phyloP scores from a whole-genome alignment of 2,888 invertebrate genomes.

The Amaurobius ferox region DNA sequence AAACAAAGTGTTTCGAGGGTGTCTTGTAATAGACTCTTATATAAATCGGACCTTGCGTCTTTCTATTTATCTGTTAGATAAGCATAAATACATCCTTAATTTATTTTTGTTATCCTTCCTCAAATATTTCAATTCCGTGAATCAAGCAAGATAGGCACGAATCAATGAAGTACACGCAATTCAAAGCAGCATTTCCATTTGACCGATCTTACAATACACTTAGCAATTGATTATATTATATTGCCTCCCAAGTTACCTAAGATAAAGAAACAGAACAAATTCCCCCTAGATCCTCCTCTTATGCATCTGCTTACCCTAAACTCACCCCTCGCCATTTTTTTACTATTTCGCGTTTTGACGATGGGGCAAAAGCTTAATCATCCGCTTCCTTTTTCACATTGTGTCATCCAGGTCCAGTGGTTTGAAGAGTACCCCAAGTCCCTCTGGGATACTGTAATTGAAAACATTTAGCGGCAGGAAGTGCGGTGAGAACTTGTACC shows the following conservation, averaged over 20 bases:
- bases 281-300: not conserved
- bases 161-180: too few relatives aligned
- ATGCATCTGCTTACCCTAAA: slow-evolving; percentile 10
- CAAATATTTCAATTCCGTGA: too few relatives aligned
- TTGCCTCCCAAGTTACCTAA: not conserved
- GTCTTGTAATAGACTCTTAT: too few relatives aligned
- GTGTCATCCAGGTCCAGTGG: not conserved
- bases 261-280: not conserved
- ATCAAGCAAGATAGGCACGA: too few relatives aligned
- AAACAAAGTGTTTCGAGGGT: too few relatives aligned
- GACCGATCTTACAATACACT: too few relatives aligned
- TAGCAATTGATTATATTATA: too few relatives aligned
- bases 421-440: not conserved
- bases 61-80: too few relatives aligned
- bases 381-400: slow-evolving; percentile 1
- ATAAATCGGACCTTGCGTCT: too few relatives aligned
- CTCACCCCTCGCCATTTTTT: not conserved
- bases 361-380: slow-evolving; percentile 1
- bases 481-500: slow-evolving; percentile 8
- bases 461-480: slow-evolving; percentile 14
- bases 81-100: too few relatives aligned
- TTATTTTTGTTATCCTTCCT: too few relatives aligned
- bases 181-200: too few relatives aligned
- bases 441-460: not conserved
- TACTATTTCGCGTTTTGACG: not conserved